A percentile compares a stretch with the other conserved stretches of the same genome.
Evolutionary conservation across 92 coral and sea anemone genomes (phyloP).

Genomic region (Epizoanthus rinbou): DNA sequence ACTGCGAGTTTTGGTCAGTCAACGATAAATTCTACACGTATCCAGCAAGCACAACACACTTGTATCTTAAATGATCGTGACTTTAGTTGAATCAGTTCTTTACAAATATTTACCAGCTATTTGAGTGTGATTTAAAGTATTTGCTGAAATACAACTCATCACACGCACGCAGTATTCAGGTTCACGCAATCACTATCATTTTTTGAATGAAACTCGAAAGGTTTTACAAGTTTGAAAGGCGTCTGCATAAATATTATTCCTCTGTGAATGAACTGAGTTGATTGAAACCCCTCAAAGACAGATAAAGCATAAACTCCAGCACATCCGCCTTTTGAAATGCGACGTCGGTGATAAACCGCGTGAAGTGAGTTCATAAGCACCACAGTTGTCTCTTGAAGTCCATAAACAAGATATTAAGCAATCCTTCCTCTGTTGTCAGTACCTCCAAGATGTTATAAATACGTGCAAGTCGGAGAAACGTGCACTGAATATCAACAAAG

Average conservation of each 20-base stretch:
- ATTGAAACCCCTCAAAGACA: neutral
- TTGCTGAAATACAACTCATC: no score
- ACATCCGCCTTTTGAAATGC: no score
- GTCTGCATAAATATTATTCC: neutral
- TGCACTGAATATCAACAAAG: neutral
- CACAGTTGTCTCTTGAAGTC: neutral
- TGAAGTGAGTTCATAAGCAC: neutral
- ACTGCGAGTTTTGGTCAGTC: no score
- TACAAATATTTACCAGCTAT: slow-evolving; percentile 16
- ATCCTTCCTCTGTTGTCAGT: neutral
- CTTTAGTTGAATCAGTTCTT: neutral
- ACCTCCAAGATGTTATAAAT: neutral
- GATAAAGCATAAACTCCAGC: neutral
- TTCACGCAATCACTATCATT: neutral
- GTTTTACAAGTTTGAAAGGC: neutral
- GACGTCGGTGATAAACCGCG: neutral
- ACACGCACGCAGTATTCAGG: no score
- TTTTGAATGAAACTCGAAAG: neutral
- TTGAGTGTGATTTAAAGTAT: neutral
- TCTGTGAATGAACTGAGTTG: neutral
- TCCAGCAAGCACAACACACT: neutral
- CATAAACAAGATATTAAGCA: neutral
- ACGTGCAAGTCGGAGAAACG: neutral
- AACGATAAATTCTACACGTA: no score
- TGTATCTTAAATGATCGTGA: neutral